Conservation (phyloP, 2,888 invertebrate species). For the Drosophila cognata region DNA sequence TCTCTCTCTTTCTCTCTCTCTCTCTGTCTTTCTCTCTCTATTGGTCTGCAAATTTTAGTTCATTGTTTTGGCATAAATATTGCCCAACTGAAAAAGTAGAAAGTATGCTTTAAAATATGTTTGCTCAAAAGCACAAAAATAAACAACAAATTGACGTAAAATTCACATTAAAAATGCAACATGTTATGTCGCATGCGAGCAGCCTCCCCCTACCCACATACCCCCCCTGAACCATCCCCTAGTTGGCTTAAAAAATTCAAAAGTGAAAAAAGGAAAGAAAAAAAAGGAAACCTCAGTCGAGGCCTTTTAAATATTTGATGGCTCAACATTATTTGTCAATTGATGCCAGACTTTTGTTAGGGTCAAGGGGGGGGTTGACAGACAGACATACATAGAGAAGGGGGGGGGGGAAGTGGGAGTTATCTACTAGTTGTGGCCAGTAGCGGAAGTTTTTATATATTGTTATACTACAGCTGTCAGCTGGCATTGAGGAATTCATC, state of each 20-base stretch:
- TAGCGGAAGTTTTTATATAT: slow-evolving; percentile 50
- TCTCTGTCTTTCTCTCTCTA: too few relatives aligned
- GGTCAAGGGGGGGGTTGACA: background rate
- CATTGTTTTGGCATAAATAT: slow-evolving; percentile 58
- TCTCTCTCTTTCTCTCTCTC: background rate
- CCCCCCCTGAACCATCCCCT: background rate
- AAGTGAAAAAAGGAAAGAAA: slow-evolving; percentile 1
- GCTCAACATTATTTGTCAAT: slow-evolving; percentile 74
- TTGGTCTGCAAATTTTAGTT: slow-evolving; percentile 9
- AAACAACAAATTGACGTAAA: slow-evolving; percentile 53
- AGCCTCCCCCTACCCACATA: too few relatives aligned
- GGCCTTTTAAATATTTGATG: slow-evolving; percentile 77
- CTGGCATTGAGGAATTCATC: slow-evolving; percentile 62
- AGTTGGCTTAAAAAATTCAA: slow-evolving; percentile 21
- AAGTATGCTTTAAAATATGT: slow-evolving; percentile 74
- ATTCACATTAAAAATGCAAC: slow-evolving; percentile 75
- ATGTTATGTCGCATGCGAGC: slow-evolving; percentile 76
- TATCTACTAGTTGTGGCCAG: slow-evolving; percentile 73
- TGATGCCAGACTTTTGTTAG: slow-evolving; percentile 49
- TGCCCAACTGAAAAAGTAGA: slow-evolving; percentile 37
- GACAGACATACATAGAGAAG: slow-evolving; percentile 9
- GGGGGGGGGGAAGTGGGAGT: background rate
- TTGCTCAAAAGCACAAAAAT: slow-evolving; percentile 32
- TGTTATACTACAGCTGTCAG: slow-evolving; percentile 71
- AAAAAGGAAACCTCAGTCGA: slow-evolving; percentile 37